Conservation (phyloP, 1,140 invertebrate genomes). For the Condylostylus longicornis region DNA sequence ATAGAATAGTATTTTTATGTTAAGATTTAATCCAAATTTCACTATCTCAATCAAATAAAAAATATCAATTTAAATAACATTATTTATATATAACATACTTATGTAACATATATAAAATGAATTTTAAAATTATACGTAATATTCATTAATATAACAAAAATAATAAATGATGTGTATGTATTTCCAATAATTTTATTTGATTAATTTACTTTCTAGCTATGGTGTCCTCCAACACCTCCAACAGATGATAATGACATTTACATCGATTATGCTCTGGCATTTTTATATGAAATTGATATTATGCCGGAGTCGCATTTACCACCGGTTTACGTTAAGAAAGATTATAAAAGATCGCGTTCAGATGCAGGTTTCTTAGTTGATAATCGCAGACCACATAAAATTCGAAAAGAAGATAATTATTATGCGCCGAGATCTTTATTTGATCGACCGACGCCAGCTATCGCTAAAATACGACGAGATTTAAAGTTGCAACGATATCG, state of each 20-base stretch:
- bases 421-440: conserved; percentile 73
- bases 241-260: conserved; percentile 82
- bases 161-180: not conserved
- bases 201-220: conserved; percentile 74
- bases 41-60: too few species aligned
- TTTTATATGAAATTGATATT: conserved; percentile 67
- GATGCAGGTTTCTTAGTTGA: conserved; percentile 40
- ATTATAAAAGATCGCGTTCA: conserved; percentile 52
- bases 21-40: too few species aligned
- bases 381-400: conserved; percentile 41
- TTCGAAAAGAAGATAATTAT: conserved; percentile 59
- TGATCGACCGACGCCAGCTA: conserved; percentile 63
- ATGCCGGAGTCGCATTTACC: conserved; percentile 75
- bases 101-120: too few species aligned
- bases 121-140: too few species aligned
- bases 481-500: conserved; percentile 59
- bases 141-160: too few species aligned
- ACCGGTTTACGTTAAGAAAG: conserved; percentile 70
- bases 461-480: conserved; percentile 63
- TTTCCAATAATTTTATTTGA: conserved; percentile 1
- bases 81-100: too few species aligned
- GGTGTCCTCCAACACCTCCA: conserved; percentile 88
- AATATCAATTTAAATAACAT: conserved; percentile 5
- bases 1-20: too few species aligned
- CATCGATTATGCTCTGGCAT: conserved; percentile 67